These are phyloP conservation scores for Malurus cyaneus DNA, from an alignment of 2,113 vertebrate species.

Conservation along the genomic window DNA sequence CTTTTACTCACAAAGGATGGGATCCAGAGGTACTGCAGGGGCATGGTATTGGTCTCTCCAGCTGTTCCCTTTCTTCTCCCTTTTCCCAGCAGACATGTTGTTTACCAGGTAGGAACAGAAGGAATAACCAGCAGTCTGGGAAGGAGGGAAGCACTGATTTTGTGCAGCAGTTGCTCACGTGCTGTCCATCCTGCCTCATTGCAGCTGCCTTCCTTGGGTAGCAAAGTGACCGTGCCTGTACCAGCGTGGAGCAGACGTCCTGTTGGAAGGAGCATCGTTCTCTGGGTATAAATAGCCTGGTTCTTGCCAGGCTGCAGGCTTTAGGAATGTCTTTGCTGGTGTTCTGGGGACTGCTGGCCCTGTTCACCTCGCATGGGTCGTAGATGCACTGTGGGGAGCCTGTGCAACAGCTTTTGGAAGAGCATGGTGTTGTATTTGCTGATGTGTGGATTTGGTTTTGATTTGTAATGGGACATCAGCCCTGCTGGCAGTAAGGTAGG, in stretches of 20 bases:
- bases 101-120: background rate
- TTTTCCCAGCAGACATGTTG: background rate
- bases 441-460: constrained; percentile 1
- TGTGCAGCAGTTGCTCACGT: background rate
- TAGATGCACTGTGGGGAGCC: background rate
- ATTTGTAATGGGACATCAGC: background rate
- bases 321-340: background rate
- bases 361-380: background rate
- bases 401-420: background rate
- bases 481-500: background rate
- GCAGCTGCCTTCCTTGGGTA: background rate
- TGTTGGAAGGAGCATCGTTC: background rate
- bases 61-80: background rate
- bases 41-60: rapidly evolving
- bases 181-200: background rate
- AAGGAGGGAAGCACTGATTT: background rate
- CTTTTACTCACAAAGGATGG: rapidly evolving
- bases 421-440: background rate
- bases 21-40: background rate
- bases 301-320: constrained; percentile 14
- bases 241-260: background rate
- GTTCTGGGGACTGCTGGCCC: background rate
- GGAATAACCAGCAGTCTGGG: background rate
- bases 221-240: background rate
- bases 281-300: constrained; percentile 36